phyloP scores from a whole-genome alignment of 2,113 vertebrate species.

The Peromyscus californicus region DNA sequence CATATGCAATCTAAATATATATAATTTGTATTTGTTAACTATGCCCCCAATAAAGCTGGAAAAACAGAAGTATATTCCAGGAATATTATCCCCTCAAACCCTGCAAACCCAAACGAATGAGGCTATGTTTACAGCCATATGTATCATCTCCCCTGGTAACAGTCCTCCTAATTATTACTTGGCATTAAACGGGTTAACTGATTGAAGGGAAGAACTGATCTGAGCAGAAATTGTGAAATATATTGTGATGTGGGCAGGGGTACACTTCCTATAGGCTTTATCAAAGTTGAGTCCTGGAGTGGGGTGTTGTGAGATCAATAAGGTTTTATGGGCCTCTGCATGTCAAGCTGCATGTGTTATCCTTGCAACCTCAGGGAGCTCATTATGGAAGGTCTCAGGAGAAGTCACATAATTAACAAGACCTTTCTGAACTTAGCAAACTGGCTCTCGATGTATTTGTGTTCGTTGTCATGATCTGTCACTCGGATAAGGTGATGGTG shows the following conservation, averaged over 20 bases:
- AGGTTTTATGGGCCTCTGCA: neutral
- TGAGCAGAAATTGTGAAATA: neutral
- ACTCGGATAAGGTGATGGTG: neutral
- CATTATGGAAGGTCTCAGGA: conserved; percentile 43
- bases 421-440: conserved; percentile 41
- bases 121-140: neutral
- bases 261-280: neutral
- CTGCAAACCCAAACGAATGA: neutral
- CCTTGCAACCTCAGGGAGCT: conserved; percentile 15
- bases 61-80: neutral
- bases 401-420: conserved; percentile 31
- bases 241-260: neutral
- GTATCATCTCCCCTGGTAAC: neutral
- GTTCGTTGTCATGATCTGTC: conserved; percentile 1
- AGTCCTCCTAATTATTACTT: neutral
- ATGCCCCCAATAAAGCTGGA: neutral
- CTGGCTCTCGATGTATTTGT: neutral
- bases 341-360: neutral
- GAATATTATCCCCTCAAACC: neutral
- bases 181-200: neutral
- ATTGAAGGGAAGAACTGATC: neutral
- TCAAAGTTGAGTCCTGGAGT: neutral
- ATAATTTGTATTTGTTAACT: conserved; percentile 24
- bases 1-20: neutral
- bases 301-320: neutral